Conservation (phyloP, 2,113 vertebrate species). For the Tupaia chinensis region DNA sequence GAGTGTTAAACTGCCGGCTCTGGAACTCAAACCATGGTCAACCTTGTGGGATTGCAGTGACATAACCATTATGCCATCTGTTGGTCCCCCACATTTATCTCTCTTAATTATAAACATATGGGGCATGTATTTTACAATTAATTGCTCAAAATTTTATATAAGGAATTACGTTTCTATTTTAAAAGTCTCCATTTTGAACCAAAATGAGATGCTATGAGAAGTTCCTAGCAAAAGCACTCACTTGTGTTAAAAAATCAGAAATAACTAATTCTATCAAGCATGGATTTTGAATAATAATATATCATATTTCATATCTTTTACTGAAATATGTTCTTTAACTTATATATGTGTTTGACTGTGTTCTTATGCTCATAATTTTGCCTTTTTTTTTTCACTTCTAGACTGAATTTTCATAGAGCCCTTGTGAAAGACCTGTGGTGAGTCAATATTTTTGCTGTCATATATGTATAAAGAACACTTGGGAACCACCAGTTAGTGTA, state of each 20-base stretch:
- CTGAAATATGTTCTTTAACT: neutral
- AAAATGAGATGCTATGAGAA: neutral
- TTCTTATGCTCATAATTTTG: neutral
- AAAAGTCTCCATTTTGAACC: neutral
- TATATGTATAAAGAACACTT: neutral
- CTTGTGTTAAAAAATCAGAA: neutral
- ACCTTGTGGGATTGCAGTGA: too few species aligned
- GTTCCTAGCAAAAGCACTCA: neutral
- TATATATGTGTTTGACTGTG: conserved; percentile 7
- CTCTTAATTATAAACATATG: neutral
- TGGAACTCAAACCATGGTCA: too few species aligned
- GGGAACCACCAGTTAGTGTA: too few species aligned
- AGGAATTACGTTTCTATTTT: neutral
- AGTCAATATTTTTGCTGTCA: neutral
- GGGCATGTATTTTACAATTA: neutral
- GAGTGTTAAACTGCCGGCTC: too few species aligned
- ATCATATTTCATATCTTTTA: neutral
- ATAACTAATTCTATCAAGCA: neutral
- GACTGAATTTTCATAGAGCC: neutral
- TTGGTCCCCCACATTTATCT: neutral
- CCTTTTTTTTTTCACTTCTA: neutral
- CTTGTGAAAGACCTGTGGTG: neutral
- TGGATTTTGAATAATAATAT: neutral
- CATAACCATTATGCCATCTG: too few species aligned
- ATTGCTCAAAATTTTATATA: neutral